phyloP scores from a whole-genome alignment of 2,113 vertebrate species.

The Labrus mixtus region DNA sequence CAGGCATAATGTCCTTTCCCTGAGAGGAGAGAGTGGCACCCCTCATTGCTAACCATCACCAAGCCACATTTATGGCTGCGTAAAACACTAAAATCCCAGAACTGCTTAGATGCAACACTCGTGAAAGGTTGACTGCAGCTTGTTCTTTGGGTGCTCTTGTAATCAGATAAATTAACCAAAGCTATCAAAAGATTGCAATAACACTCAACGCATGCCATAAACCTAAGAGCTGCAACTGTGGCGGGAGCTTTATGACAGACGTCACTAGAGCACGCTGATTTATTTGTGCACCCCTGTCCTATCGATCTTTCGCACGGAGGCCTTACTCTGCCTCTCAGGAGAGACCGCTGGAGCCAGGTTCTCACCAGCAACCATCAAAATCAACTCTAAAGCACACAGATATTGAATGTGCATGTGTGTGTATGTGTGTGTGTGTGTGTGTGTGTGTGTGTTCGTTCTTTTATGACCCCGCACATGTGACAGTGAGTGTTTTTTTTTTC shows the following conservation, averaged over 20 bases:
- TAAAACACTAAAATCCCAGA: conserved; percentile 23
- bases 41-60: conserved; percentile 20
- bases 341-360: conserved; percentile 70
- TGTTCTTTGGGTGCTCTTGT: conserved; percentile 76
- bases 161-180: conserved; percentile 87
- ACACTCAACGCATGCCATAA: conserved; percentile 85
- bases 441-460: conserved; percentile 28
- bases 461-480: conserved; percentile 62
- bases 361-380: conserved; percentile 69
- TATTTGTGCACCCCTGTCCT: conserved; percentile 78
- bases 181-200: conserved; percentile 89
- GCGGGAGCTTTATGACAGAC: conserved; percentile 82
- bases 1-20: background rate
- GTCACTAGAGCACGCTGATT: conserved; percentile 78
- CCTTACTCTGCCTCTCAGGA: conserved; percentile 74
- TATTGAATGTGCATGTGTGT: conserved; percentile 42
- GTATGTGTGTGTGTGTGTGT: conserved; percentile 14
- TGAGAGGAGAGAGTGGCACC: background rate
- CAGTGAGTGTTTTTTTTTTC: conserved; percentile 10
- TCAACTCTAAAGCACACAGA: conserved; percentile 57
- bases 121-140: conserved; percentile 71
- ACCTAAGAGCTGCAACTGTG: conserved; percentile 79
- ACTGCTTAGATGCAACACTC: conserved; percentile 60
- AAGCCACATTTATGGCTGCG: background rate
- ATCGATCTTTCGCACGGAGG: conserved; percentile 77